phyloP scores from a whole-genome alignment of 2,888 invertebrate genomes.

The Aspidiotus rigidus region DNA sequence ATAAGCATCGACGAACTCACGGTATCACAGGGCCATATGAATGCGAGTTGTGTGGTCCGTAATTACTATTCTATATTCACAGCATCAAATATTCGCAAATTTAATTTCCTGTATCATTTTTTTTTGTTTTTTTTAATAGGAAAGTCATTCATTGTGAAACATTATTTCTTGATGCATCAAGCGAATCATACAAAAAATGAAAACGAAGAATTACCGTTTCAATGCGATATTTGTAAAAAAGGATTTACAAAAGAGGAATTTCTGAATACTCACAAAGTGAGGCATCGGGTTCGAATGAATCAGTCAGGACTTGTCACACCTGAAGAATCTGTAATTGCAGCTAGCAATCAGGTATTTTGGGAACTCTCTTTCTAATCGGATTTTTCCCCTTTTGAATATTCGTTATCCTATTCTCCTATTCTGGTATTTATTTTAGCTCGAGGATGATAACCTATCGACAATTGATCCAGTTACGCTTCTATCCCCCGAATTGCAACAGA shows the following conservation, averaged over 20 bases:
- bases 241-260: conserved; percentile 54
- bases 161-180: conserved; percentile 57
- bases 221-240: conserved; percentile 53
- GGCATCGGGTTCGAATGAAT: conserved; percentile 43
- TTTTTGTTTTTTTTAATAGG: conserved; percentile 41
- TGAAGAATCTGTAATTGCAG: neutral
- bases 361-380: neutral
- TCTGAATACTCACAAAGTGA: conserved; percentile 52
- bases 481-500: conserved; percentile 19
- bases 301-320: neutral
- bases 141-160: conserved; percentile 57
- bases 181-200: conserved; percentile 37
- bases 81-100: neutral
- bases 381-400: neutral
- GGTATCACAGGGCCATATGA: conserved; percentile 44
- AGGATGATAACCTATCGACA: conserved; percentile 12
- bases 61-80: neutral
- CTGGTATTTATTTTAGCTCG: conserved; percentile 8
- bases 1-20: conserved; percentile 52
- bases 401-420: neutral
- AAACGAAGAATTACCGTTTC: conserved; percentile 44
- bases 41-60: conserved; percentile 56
- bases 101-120: neutral
- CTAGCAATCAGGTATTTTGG: neutral
- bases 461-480: conserved; percentile 18